phyloP scores from a whole-genome alignment of 2,797 vertebrate species.

The Aeoliscus strigatus region DNA sequence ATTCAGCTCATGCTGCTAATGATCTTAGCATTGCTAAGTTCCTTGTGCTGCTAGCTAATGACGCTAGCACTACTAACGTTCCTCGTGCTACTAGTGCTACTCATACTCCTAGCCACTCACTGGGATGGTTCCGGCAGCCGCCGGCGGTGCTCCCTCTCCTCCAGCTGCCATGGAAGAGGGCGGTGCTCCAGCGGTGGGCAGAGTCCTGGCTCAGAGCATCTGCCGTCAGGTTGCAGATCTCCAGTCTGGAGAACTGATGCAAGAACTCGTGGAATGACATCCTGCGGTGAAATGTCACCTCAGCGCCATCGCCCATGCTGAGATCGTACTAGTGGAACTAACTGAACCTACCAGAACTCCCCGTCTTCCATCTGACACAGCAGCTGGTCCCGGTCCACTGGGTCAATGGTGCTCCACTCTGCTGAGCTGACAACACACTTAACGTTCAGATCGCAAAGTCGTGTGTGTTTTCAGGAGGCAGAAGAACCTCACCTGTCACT shows the following conservation, averaged over 20 bases:
- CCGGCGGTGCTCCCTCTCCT: slow-evolving; percentile 68
- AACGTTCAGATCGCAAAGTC: too few species aligned
- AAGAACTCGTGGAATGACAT: slow-evolving; percentile 73
- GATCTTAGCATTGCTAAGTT: too few species aligned
- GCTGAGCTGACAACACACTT: slow-evolving; percentile 77
- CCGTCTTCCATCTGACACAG: slow-evolving; percentile 86
- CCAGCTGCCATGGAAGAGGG: slow-evolving; percentile 66
- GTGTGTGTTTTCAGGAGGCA: too few species aligned
- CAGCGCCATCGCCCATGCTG: too few species aligned
- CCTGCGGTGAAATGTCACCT: slow-evolving; percentile 35
- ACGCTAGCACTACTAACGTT: too few species aligned
- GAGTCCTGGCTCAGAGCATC: slow-evolving; percentile 62
- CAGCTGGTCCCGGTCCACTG: slow-evolving; percentile 72
- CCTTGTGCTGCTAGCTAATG: too few species aligned
- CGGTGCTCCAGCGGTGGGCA: slow-evolving; percentile 53
- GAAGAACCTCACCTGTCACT: slow-evolving; percentile 87
- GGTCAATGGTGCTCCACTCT: slow-evolving; percentile 81
- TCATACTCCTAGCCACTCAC: slow-evolving; percentile 68
- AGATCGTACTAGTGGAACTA: neutral
- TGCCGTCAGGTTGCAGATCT: slow-evolving; percentile 76
- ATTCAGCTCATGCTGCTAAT: too few species aligned
- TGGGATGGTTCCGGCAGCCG: slow-evolving; percentile 71
- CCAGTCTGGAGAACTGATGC: slow-evolving; percentile 66
- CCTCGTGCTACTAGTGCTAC: too few species aligned
- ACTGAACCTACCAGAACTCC: slow-evolving; percentile 85